Evolutionary conservation across 2,113 vertebrate genomes (phyloP), one percentile per base, ranked within the genome.

Genomic region (Lagopus muta): DNA sequence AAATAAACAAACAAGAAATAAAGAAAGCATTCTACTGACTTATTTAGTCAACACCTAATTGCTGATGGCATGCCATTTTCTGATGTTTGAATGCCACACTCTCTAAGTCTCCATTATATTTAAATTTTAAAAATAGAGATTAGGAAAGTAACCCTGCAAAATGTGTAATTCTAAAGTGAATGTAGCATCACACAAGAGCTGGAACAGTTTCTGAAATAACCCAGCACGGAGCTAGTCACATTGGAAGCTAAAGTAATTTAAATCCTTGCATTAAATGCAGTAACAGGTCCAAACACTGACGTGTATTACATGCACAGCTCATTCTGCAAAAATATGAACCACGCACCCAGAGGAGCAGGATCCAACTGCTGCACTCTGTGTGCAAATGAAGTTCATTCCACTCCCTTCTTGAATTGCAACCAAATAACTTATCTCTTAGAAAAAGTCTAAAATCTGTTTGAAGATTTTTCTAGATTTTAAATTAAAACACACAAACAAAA

Each of bases 101-200:
- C 45, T 21, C 45, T 36, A 15, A 20, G 24, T 86, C 89, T 94
- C 77, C 83, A 89, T 55, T 84, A 82, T 6, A 28, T 78, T 82
- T 84, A 62, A 11, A 57, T 71, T 84, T 45, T 40, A 50, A 69
- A 87, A 73, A 70, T 28, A 86, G 48, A 48, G 7, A 70, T 71
- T 47, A 89, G 72, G 62, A 73, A 75, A 75, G 66, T 86, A 88
- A 94, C 65, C 45, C 27, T 43, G 6, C 80, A 40, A 92, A 91
- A 54, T 14, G 52, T 16, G 52, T 28, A 54, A 54, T 54, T 87
- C 38, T 65, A 54, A 50, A 81, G 65, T 15, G 30, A 89, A 62
- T 11, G 25, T 6, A 61, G 65, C 36, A 78, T 27, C 42, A 45
- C 2, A 38, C 15, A 8, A n/a, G 60, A 91, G 19, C 3, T 58